Evolutionary conservation across 2,888 invertebrate species (phyloP), one percentile per base, ranked within the genome.

Genomic region (Amiota communis): DNA sequence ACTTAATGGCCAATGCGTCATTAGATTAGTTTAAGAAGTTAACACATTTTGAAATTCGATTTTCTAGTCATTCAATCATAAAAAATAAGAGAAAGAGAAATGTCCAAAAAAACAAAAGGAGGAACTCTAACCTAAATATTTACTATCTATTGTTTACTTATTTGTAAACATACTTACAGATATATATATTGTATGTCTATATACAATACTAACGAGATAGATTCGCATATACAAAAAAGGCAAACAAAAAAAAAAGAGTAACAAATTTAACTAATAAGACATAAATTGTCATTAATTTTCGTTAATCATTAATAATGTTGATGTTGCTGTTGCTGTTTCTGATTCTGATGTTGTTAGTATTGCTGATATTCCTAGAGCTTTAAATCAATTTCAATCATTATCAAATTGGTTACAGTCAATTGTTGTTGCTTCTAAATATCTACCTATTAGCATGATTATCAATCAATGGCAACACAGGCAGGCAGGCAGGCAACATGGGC

Each of bases 321-420:
- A 15, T 59, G 59, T 20, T 57, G 17, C 57, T 15, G n/a, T 53
- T 36, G 36, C 53, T 15, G 53, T 8, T 15, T 0, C 9, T 15
- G 53, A 15, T 1, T 1, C 9, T 8, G 53, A 15, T n/a, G n/a
- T 15, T 15, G 53, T 53, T 53, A 15, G n/a, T 15, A n/a, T 53
- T 13, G n/a, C 53, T 15, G 53, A 0, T n/a, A 53, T 0, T 53
- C 53, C 13, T n/a, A 53, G 53, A 53, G 36, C 53, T 53, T n/a
- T n/a, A 53, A 53, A n/a, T 53, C 53, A 53, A 59, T n/a, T 17
- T 59, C 59, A 20, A 59, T 59, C 59, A 20, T 59, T 59, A 59
- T 20, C 53, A 17, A 59, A 59, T 15, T 20, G 59, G 20, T 59
- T 59, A 11, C n/a, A 36, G 36, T 36, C 36, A 36, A 36, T 36